Conservation (phyloP, 2,113 vertebrate genomes). For the Isurus oxyrinchus region DNA sequence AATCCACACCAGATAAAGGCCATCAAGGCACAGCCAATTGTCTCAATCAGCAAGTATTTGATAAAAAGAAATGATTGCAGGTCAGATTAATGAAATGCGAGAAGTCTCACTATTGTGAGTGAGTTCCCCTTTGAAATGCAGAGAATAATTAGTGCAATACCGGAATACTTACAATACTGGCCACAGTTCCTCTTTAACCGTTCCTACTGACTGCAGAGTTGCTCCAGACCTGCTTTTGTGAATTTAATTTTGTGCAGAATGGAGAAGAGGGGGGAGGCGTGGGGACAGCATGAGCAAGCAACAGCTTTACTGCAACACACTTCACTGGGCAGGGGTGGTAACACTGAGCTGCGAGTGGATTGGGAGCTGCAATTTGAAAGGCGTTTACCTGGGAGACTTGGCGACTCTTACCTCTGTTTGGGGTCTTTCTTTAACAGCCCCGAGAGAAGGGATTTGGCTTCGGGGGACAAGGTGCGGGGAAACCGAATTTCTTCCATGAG, state of each 20-base stretch:
- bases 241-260: background rate
- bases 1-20: background rate
- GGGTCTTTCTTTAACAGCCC: conserved; percentile 88
- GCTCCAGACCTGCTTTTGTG: background rate
- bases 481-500: conserved; percentile 91
- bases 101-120: background rate
- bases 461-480: conserved; percentile 71
- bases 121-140: background rate
- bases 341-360: background rate
- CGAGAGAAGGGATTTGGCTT: conserved; percentile 72
- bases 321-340: background rate
- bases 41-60: background rate
- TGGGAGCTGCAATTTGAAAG: background rate
- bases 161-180: background rate
- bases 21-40: background rate
- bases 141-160: background rate
- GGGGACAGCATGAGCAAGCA: background rate
- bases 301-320: background rate
- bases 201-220: background rate
- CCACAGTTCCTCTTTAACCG: background rate
- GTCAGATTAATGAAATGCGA: background rate
- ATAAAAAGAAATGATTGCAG: background rate
- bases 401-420: conserved; percentile 65
- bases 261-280: background rate
- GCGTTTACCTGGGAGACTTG: background rate